A percentile compares a stretch with the other conserved stretches of the same genome.
These are phyloP conservation scores for Sebastes oblongus DNA, from an alignment of 2,797 vertebrate genomes.

Conservation along the genomic window DNA sequence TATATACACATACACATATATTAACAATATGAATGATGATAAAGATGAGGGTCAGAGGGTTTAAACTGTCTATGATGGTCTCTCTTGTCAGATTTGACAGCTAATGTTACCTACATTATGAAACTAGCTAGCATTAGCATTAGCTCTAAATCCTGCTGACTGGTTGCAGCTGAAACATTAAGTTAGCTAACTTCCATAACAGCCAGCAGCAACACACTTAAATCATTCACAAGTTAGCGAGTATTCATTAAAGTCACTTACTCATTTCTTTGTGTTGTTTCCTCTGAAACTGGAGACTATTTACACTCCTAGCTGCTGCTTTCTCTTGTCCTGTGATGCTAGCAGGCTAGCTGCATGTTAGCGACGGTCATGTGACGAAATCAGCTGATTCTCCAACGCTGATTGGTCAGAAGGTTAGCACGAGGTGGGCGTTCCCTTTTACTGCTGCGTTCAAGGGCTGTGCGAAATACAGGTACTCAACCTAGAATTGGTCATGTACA, in stretches of 20 bases:
- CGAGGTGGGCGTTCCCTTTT: conserved; percentile 29
- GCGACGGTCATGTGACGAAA: conserved; percentile 77
- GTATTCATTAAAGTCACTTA: conserved; percentile 22
- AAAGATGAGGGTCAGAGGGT: too few species aligned
- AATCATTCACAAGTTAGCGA: accelerated
- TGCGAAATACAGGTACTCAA: neutral
- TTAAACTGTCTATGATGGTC: neutral
- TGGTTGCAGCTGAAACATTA: neutral
- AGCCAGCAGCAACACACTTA: accelerated
- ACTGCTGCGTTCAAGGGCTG: neutral
- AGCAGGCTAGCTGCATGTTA: conserved; percentile 26
- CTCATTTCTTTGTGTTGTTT: conserved; percentile 47
- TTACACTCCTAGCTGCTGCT: neutral
- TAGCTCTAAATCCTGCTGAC: conserved; percentile 34
- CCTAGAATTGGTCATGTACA: too few species aligned
- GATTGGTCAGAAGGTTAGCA: conserved; percentile 62
- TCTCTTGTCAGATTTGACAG: conserved; percentile 26
- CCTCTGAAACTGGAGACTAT: neutral
- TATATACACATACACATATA: too few species aligned
- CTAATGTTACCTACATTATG: neutral
- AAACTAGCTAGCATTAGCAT: conserved; percentile 48
- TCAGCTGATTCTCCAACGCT: conserved; percentile 71
- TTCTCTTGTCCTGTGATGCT: conserved; percentile 40
- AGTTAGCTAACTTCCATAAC: conserved; percentile 1
- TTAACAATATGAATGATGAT: too few species aligned